Evolutionary conservation across 2,797 vertebrate species (phyloP), one percentile per base, ranked within the genome.

Genomic region (Lepus townsendii): DNA sequence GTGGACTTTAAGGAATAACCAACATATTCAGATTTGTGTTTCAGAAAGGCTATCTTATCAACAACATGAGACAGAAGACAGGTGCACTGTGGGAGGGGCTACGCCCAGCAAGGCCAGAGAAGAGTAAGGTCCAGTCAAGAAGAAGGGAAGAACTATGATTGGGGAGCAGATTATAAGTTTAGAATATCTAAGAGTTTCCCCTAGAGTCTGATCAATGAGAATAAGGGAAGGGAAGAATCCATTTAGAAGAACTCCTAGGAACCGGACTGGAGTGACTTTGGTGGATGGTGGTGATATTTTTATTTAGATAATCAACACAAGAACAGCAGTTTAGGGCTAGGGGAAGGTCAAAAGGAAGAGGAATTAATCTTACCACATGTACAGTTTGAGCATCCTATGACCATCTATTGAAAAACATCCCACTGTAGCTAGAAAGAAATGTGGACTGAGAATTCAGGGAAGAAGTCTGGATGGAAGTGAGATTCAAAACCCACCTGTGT

Each of bases 401-500:
- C 60, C 7, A 20, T 38, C 42, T 14, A 54, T 78, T 32, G 35
- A 26, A 71, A 73, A 93, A 92, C 54, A 16, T 73, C 38, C 30
- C n/a, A 16, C 4, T 5, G 42, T 17, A n/a, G 47, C 52, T 47
- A 77, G 73, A 93, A 88, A 66, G 69, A 92, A 72, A 65, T 8
- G 19, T 17, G 14, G 42, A 13, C 1, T 8, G 63, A 68, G 66
- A 26, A n/a, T 27, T 83, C n/a, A 50, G 79, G 57, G 47, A 42
- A 47, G 27, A 32, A 35, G 3, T 87, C 22, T 68, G 63, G 20
- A 47, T 71, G 54, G 42, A 47, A 24, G 47, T 42, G 71, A 84
- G 80, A 88, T 35, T 83, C 35, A 92, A 69, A 82, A 65, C n/a
- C 90, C 24, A 47, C 50, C 65, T 85, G 57, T n/a, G 38, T 82